These are phyloP conservation scores for Scytalopus superciliaris DNA, from an alignment of 2,113 vertebrate species.

Conservation along the genomic window DNA sequence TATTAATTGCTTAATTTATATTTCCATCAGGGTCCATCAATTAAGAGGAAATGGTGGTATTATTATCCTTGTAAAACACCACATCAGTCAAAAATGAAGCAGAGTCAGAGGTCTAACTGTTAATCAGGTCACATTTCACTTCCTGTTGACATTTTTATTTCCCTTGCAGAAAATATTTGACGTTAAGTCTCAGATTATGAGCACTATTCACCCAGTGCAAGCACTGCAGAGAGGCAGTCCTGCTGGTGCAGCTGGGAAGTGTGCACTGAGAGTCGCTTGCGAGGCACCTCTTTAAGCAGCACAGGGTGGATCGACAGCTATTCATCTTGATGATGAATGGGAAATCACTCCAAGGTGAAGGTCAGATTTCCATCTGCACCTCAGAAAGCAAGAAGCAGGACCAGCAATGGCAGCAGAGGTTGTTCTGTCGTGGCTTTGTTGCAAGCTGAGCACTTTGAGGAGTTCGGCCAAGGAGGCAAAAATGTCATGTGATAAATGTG, in stretches of 20 bases:
- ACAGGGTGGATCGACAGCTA: conserved; percentile 37
- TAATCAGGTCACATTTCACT: conserved; percentile 79
- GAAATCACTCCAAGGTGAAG: conserved; percentile 61
- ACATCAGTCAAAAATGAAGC: conserved; percentile 71
- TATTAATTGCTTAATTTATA: conserved; percentile 69
- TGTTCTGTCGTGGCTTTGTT: background rate
- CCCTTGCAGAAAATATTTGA: conserved; percentile 75
- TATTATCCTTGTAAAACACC: conserved; percentile 60
- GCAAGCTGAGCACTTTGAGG: background rate
- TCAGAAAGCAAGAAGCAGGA: background rate
- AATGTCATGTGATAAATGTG: background rate
- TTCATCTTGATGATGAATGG: conserved; percentile 48
- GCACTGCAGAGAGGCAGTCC: background rate
- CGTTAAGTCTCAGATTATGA: conserved; percentile 59
- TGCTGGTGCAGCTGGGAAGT: background rate
- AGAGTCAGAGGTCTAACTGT: conserved; percentile 73
- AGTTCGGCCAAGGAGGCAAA: background rate
- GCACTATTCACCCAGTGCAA: conserved; percentile 42
- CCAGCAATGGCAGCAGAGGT: background rate
- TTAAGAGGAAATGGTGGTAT: conserved; percentile 61
- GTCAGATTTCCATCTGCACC: conserved; percentile 54
- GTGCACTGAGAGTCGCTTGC: background rate
- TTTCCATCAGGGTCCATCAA: conserved; percentile 49
- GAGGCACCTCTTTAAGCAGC: background rate
- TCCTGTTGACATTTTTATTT: conserved; percentile 78